phyloP scores from a whole-genome alignment of 2,113 vertebrate genomes.

The Steatornis caripensis region DNA sequence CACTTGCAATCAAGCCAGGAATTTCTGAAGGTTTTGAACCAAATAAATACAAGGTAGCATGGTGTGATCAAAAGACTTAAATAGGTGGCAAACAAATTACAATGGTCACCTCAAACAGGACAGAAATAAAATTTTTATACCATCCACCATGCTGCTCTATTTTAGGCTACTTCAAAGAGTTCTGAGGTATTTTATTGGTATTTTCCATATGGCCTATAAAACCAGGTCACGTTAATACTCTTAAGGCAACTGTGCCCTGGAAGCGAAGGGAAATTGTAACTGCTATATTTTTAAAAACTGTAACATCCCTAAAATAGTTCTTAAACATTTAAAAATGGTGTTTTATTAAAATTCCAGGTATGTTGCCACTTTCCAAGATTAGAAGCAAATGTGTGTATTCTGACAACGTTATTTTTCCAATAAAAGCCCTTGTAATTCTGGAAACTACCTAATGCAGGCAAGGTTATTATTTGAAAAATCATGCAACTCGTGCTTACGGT shows the following conservation, averaged over 20 bases:
- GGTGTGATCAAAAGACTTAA: background rate
- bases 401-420: background rate
- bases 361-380: background rate
- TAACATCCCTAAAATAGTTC: background rate
- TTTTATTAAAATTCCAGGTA: background rate
- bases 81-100: background rate
- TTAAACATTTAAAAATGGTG: background rate
- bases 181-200: slow-evolving; percentile 6
- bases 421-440: background rate
- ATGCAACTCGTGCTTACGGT: background rate
- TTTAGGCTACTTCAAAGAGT: slow-evolving; percentile 18
- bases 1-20: background rate
- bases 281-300: background rate
- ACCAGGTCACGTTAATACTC: slow-evolving; percentile 31
- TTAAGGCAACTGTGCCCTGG: background rate
- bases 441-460: background rate
- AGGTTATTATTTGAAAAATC: background rate
- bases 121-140: background rate
- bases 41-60: background rate
- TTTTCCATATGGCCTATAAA: slow-evolving; percentile 39
- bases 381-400: background rate
- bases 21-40: background rate
- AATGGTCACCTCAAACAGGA: background rate
- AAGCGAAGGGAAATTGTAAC: slow-evolving; percentile 1
- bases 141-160: background rate